Evolutionary conservation across 2,888 invertebrate genomes (phyloP), one percentile per base, ranked within the genome.

Genomic region (Coelopa pilipes): DNA sequence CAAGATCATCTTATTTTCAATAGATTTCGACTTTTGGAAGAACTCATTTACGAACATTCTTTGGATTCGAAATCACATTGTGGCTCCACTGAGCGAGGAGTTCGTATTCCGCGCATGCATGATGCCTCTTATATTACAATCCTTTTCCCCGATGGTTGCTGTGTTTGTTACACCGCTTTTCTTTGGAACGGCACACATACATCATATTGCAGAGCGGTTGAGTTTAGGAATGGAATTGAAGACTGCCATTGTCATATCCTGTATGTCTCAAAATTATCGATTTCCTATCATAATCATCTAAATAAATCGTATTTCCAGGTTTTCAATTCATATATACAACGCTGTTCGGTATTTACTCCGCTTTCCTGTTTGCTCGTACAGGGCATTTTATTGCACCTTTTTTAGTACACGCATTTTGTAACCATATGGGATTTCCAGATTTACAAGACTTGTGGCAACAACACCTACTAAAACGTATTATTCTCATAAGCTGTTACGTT

Each of bases 391-490:
- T 93, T 19, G 95, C 97, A 0, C 95, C 96, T 3, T 92, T 97
- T 80, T 87, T 96, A 17, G 96, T 94, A 1, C 98, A 98, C 87
- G 93, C 96, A 49, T 97, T 97, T 87, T 98, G 98, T 88, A 98
- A 98, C 87, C 95, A 96, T 87, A 97, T 98, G 96, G 98, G 98
- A 10, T 94, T 98, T 83, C 98, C 98, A 0, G 95, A 97, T 86
- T 90, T 98, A 78, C 89, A 90, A 3, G 96, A 94, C 83, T 88
- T 94, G 4, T 84, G 90, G 75, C 90, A 90, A 24, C 92, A 87
- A 68, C 81, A 82, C 70, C 74, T 89, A 75, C 89, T 90, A 7
- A 90, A 93, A 79, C 90, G 93, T 78, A 85, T 90, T 15, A 85
- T 93, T 34, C 90, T 95, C 1, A 89, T 92, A 45, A 86, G 88